Evolutionary conservation across 2,888 invertebrate species (phyloP).

Genomic region (Tipula helvola): DNA sequence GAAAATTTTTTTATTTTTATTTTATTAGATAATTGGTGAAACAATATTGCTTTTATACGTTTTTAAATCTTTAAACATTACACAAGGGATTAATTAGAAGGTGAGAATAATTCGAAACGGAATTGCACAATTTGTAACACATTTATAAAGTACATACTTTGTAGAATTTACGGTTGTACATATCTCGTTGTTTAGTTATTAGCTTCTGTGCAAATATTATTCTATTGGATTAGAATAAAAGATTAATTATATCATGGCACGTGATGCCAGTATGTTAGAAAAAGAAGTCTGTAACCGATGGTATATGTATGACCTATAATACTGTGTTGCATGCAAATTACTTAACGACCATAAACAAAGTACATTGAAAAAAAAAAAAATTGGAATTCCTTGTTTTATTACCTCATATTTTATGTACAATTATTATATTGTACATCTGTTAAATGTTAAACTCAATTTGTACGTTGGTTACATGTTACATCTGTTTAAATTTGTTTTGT

Average conservation of each 20-base stretch:
- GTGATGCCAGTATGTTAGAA: neutral
- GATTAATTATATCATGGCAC: neutral
- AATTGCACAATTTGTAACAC: too few relatives aligned
- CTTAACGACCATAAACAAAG: neutral
- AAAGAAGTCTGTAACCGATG: neutral
- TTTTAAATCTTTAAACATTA: too few relatives aligned
- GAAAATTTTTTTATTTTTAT: too few relatives aligned
- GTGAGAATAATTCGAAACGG: too few relatives aligned
- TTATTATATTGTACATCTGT: neutral
- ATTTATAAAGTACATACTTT: neutral
- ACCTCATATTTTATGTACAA: neutral
- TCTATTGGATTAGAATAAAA: neutral
- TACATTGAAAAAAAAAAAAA: too few relatives aligned
- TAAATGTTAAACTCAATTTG: neutral
- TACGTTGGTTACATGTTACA: neutral
- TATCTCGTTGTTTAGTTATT: neutral
- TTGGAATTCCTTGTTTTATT: neutral
- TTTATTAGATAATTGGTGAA: too few relatives aligned
- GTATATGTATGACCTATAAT: neutral
- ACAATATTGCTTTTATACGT: too few relatives aligned
- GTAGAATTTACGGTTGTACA: neutral
- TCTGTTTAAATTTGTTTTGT: neutral
- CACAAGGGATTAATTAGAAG: too few relatives aligned
- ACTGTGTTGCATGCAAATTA: neutral
- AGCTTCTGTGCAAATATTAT: neutral